Evolutionary conservation across 2,113 vertebrate genomes (phyloP).

Genomic region (Ifrita kowaldi): DNA sequence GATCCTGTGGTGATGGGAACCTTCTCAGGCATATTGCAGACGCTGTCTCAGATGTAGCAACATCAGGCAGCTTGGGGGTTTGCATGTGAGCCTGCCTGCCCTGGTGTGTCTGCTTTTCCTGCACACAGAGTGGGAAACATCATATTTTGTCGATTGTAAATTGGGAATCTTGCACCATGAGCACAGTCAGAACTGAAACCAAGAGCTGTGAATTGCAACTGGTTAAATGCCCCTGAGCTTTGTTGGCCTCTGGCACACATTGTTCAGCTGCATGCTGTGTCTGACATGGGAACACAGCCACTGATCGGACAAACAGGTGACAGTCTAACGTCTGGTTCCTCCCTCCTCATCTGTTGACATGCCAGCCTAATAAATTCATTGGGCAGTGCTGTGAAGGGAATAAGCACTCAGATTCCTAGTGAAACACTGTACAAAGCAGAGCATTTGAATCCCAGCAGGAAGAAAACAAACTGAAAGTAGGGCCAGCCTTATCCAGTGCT

Average conservation of each 20-base stretch:
- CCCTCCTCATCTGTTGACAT: background rate
- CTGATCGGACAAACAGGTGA: background rate
- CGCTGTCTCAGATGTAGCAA: background rate
- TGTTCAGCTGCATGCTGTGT: background rate
- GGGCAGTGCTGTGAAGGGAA: background rate
- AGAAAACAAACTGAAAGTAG: slow-evolving; percentile 5
- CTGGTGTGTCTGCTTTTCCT: background rate
- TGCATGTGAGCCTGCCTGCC: background rate
- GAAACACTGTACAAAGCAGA: background rate
- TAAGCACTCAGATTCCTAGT: background rate
- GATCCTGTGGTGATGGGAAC: background rate
- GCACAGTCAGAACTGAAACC: background rate
- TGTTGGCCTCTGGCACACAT: background rate
- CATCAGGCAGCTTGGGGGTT: background rate
- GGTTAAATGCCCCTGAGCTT: background rate
- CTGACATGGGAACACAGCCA: background rate
- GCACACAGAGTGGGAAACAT: background rate
- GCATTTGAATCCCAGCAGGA: background rate
- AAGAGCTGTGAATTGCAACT: background rate
- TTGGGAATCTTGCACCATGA: background rate
- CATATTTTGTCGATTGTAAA: background rate
- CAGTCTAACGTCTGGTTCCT: background rate
- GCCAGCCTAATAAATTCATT: background rate
- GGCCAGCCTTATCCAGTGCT: background rate
- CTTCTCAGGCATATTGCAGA: background rate